Conservation (phyloP, 1,140 invertebrate species). For the Eriocheir sinensis region DNA sequence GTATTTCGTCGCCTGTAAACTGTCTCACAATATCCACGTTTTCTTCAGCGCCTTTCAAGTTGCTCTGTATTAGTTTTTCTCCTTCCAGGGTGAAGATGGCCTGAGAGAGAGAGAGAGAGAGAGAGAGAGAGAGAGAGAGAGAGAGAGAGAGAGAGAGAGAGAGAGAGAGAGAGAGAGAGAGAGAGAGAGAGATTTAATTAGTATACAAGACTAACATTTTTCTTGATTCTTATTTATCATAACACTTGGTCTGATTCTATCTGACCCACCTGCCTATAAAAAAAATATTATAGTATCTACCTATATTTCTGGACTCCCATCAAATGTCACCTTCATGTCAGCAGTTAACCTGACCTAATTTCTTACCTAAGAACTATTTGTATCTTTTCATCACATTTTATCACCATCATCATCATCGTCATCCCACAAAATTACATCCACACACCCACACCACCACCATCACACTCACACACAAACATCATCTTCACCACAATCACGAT, state of each 20-base stretch:
- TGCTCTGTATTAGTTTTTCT: not conserved
- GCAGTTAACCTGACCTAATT: no score
- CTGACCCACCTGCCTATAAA: no score
- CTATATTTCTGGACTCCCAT: no score
- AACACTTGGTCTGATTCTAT: no score
- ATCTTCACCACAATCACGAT: not conserved
- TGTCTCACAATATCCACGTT: not conserved
- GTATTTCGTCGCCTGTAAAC: not conserved
- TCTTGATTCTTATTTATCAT: no score
- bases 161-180: conserved; percentile 27
- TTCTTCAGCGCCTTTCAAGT: no score
- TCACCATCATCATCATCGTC: no score
- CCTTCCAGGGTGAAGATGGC: not conserved
- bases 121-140: not conserved
- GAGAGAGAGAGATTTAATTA: not conserved
- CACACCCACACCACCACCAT: not conserved
- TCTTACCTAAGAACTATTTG: no score
- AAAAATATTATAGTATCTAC: no score
- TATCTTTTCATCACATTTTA: no score
- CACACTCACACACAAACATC: not conserved
- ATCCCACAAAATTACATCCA: not conserved
- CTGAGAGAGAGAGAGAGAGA: conserved; percentile 14
- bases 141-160: not conserved
- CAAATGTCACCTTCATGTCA: no score
- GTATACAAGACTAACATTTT: no score